Evolutionary conservation across 1,140 invertebrate genomes (phyloP).

Genomic region (Physella acuta): DNA sequence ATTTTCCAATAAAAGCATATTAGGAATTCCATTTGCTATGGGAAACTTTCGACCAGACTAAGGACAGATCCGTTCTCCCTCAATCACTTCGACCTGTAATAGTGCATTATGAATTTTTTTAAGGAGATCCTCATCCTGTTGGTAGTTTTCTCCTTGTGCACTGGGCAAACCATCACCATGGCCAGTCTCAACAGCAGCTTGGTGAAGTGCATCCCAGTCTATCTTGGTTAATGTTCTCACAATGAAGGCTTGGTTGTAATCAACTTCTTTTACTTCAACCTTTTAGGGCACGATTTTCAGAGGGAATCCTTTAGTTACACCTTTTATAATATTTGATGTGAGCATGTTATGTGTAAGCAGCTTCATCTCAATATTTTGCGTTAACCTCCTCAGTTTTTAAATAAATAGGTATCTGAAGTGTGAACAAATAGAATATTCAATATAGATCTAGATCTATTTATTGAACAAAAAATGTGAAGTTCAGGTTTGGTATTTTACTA

Average conservation of each 20-base stretch:
- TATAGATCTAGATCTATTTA: too few species aligned
- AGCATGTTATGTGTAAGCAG: constrained; percentile 96
- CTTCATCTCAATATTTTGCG: too few species aligned
- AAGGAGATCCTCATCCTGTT: constrained; percentile 83
- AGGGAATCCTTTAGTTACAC: constrained; percentile 87
- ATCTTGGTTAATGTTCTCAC: constrained; percentile 86
- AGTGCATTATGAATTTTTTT: constrained; percentile 88
- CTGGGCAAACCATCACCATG: constrained; percentile 78
- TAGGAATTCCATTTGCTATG: constrained; percentile 93
- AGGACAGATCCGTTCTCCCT: constrained; percentile 89
- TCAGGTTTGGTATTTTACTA: too few species aligned
- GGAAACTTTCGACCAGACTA: constrained; percentile 95
- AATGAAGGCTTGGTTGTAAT: constrained; percentile 90
- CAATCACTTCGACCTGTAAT: constrained; percentile 89
- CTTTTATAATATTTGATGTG: constrained; percentile 91
- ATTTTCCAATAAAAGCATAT: constrained; percentile 96
- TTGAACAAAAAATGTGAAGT: too few species aligned
- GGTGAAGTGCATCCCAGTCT: constrained; percentile 78
- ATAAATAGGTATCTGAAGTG: too few species aligned
- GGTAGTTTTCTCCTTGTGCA: constrained; percentile 73
- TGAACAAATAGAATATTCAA: too few species aligned
- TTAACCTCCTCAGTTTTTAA: too few species aligned
- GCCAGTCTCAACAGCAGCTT: constrained; percentile 83
- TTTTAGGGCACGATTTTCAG: constrained; percentile 80
- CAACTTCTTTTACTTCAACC: constrained; percentile 79